These are phyloP conservation scores for Eclectus roratus DNA, from an alignment of 2,113 vertebrate genomes.

Conservation along the genomic window DNA sequence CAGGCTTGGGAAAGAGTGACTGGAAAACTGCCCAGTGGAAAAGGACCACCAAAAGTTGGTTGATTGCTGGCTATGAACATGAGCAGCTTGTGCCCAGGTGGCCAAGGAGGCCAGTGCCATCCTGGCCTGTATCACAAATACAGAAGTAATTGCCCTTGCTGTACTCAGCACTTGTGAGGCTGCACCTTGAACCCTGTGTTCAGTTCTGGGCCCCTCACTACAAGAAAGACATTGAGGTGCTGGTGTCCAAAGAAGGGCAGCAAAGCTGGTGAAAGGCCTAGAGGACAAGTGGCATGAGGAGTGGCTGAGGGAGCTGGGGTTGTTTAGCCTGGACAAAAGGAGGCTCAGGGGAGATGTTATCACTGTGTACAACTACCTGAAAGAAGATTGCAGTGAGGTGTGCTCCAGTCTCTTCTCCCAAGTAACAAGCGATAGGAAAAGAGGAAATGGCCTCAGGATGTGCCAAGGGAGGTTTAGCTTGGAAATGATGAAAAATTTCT, in stretches of 20 bases:
- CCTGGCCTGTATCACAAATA: not conserved
- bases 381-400: not conserved
- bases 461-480: not conserved
- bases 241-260: not conserved
- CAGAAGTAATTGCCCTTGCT: not conserved
- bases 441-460: not conserved
- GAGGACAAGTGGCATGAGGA: not conserved
- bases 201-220: not conserved
- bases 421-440: not conserved
- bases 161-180: not conserved
- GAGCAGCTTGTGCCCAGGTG: not conserved
- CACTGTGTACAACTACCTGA: not conserved
- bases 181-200: not conserved
- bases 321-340: not conserved
- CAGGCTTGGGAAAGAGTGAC: not conserved
- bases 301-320: not conserved
- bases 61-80: not conserved
- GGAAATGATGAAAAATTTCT: not conserved
- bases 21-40: not conserved
- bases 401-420: not conserved
- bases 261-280: not conserved
- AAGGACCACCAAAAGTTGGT: not conserved
- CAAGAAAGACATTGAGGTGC: not conserved
- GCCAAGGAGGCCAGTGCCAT: not conserved
- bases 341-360: not conserved